Evolutionary conservation across 2,797 vertebrate genomes (phyloP).

Genomic region (Scyliorhinus canicula): DNA sequence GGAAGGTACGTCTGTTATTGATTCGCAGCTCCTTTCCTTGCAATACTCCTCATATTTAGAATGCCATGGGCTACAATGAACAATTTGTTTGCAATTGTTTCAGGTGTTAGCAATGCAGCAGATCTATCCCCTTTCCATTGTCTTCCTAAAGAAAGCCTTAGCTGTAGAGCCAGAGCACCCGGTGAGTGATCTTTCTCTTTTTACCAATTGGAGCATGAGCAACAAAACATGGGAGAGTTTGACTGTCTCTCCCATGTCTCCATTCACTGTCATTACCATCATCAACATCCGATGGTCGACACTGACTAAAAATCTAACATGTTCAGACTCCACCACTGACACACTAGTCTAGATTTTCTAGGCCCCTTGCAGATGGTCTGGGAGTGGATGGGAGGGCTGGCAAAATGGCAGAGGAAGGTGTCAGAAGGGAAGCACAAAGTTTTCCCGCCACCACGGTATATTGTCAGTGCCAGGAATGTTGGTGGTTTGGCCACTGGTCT

Average conservation of each 20-base stretch:
- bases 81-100: neutral
- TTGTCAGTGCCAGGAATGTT: too few relatives aligned
- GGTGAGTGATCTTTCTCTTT: neutral
- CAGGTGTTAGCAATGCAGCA: conserved; percentile 27
- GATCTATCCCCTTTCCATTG: conserved; percentile 19
- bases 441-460: too few relatives aligned
- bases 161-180: conserved; percentile 31
- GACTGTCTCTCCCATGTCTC: neutral
- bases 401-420: too few relatives aligned
- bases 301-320: too few relatives aligned
- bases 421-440: too few relatives aligned
- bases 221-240: neutral
- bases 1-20: conserved; percentile 17
- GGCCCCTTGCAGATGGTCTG: too few relatives aligned
- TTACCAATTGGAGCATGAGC: neutral
- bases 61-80: neutral
- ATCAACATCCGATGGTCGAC: too few relatives aligned
- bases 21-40: neutral
- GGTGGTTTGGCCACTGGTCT: too few relatives aligned
- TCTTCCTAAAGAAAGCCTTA: conserved; percentile 30
- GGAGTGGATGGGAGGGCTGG: too few relatives aligned
- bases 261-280: neutral
- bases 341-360: too few relatives aligned
- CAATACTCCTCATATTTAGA: neutral
- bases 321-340: too few relatives aligned